Percentiles rank a stretch among this genome's conserved stretches.
Evolutionary conservation across 2,888 invertebrate genomes (phyloP).

Genomic region (Toxonevra muliebris): DNA sequence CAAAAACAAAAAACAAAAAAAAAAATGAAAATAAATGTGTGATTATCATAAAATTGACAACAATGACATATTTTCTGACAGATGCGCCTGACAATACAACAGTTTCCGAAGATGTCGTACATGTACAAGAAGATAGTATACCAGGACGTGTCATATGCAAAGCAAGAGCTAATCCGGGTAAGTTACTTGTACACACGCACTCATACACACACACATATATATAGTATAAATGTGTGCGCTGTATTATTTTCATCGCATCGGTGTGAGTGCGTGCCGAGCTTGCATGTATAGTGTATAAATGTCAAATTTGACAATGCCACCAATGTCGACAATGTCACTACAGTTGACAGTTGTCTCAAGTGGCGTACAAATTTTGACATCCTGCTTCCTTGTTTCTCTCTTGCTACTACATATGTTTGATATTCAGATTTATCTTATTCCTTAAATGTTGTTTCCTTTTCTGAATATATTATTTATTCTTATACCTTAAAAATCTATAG

Average conservation of each 20-base stretch:
- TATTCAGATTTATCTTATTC: background rate
- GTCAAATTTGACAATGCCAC: slow-evolving; percentile 26
- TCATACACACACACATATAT: slow-evolving; percentile 6
- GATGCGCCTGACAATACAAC: slow-evolving; percentile 88
- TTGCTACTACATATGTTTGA: background rate
- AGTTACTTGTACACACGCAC: slow-evolving; percentile 34
- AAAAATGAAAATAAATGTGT: slow-evolving; percentile 13
- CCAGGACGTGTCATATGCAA: slow-evolving; percentile 68
- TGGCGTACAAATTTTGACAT: slow-evolving; percentile 9
- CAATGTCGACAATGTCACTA: slow-evolving; percentile 18
- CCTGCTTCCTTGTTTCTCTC: background rate
- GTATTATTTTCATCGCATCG: too few relatives aligned
- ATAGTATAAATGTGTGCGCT: background rate
- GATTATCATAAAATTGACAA: slow-evolving; percentile 32
- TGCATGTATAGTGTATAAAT: slow-evolving; percentile 6
- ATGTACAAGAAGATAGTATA: slow-evolving; percentile 67
- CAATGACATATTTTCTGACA: slow-evolving; percentile 53
- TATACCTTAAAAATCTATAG: background rate
- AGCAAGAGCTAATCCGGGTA: slow-evolving; percentile 68
- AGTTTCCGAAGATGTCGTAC: slow-evolving; percentile 68
- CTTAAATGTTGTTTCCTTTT: background rate
- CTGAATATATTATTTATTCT: background rate
- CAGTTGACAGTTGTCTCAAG: slow-evolving; percentile 19
- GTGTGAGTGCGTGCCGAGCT: too few relatives aligned
- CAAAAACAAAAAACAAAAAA: slow-evolving; percentile 21